Base-by-base conservation (phyloP, 2,113 vertebrate genomes). In the Oncorhynchus nerka region DNA sequence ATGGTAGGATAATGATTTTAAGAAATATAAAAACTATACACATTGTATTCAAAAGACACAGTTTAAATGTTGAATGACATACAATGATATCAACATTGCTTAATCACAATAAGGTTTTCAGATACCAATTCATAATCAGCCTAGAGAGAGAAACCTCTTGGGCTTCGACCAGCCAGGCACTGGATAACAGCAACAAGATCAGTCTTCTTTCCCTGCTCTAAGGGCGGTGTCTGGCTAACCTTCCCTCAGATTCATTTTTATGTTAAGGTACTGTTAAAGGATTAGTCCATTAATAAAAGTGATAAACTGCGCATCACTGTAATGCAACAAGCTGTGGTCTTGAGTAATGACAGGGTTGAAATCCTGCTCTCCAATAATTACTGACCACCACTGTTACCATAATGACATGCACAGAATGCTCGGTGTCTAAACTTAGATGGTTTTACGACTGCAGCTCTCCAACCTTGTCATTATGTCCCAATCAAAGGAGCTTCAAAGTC, bases 101-200 rank as follows among this genome's bases (percentile, higher is more conserved):
- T 22, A 9, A 62, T 62, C 59, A 62, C 59, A 62, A 22, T 62
- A 20, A 15, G 49, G 15, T 13, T 4, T 55, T 55, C 49, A 55
- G 49, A 55, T 55, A 15, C 16, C 8, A 16, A 20, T 57, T 15
- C 55, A 11, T 3, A 55, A 55, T 16, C 15, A 55, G 49, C 49
- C 16, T 55, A 49, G n/a, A 13, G 9, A 48, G 9, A 15, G 30
- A 70, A 49, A 45, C 39, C 68, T 48, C 68, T 70, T 39, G 68
- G 68, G 68, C 22, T 49, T 49, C 5, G n/a, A 49, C 68, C 39
- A 45, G 12, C 68, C 39, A n/a, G 39, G 68, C 11, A 24, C 19
- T 24, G 68, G 39, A 70, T 39, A 45, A 70, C 34, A 70, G 39
- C 68, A 49, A 70, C 68, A 45, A 24, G 39, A 70, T 70, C 39